Conservation (phyloP, 2,113 vertebrate genomes). For the Columba livia region DNA sequence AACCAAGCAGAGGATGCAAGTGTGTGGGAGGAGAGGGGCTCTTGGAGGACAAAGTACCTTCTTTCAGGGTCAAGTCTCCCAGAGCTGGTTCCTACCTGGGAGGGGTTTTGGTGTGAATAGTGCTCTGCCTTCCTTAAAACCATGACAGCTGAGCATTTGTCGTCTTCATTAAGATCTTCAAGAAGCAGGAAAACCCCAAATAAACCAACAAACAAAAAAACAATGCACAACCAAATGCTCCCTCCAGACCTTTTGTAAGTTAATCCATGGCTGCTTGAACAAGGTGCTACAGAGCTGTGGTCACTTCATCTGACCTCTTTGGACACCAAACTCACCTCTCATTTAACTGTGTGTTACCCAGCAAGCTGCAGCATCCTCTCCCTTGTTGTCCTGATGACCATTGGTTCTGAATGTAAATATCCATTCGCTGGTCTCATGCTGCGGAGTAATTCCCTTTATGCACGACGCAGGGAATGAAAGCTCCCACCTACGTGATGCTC, state of each 20-base stretch:
- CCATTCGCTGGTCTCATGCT: background rate
- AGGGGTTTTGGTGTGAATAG: background rate
- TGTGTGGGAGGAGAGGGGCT: background rate
- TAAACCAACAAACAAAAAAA: too few species aligned
- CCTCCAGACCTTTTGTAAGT: background rate
- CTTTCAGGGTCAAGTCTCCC: background rate
- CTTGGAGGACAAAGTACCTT: background rate
- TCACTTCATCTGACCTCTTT: background rate
- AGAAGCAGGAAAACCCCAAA: background rate
- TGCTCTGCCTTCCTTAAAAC: background rate
- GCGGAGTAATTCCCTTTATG: background rate
- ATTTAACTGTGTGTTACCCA: background rate
- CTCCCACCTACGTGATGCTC: background rate
- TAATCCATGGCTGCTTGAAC: background rate
- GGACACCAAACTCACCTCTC: background rate
- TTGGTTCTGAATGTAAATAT: background rate
- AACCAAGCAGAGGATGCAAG: background rate
- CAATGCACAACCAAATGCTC: background rate
- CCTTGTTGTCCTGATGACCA: background rate
- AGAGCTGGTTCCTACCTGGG: background rate
- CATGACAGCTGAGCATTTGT: background rate
- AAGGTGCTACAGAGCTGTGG: background rate
- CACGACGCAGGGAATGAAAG: fast-evolving
- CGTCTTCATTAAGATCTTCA: background rate
- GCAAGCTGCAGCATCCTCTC: background rate